Base-by-base conservation (phyloP, 2,888 invertebrate genomes). In the Polydrusus cervinus region DNA sequence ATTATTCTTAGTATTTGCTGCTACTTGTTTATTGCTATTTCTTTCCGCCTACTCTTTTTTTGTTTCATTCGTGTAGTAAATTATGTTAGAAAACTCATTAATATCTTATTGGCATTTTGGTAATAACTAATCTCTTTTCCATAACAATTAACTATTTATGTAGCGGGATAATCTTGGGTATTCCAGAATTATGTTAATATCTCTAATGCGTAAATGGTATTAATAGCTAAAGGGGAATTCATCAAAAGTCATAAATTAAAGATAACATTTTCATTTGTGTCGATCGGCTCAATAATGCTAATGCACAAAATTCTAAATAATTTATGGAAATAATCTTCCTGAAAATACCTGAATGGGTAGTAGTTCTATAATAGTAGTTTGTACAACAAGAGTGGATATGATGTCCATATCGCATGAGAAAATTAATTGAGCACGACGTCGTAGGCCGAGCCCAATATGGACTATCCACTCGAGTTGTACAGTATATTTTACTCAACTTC, bases 261-360 rank as follows among this genome's bases (percentile, higher is more conserved):
- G n/a, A 53, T 53, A 53, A n/a, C 13, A n/a, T 25, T 25, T 30
- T 53, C 25, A 30, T 53, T 53, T 53, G 2, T 25, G 53, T 30
- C 25, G n/a, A n/a, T n/a, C 30, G 13, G n/a, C n/a, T n/a, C n/a
- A n/a, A n/a, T n/a, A n/a, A n/a, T 25, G 25, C 25, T 30, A 53
- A 53, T 13, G n/a, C 30, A 53, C 25, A 25, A 53, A 53, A 30
- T 30, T 1, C 30, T 11, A 0, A 3, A 53, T 53, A n/a, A 53
- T 53, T 53, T 53, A 25, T 53, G 53, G 14, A 16, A n/a, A 18
- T 20, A 51, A 51, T 51, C 18, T 20, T 47, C 16, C 1, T 47
- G 47, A 14, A 47, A 16, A 16, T 51, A 20, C 11, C 51, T 51
- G 16, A n/a, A n/a, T n/a, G n/a, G n/a, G n/a, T 16, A 49, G 16